Base-by-base conservation (phyloP, 2,888 invertebrate genomes). In the Oscheius sp. region DNA sequence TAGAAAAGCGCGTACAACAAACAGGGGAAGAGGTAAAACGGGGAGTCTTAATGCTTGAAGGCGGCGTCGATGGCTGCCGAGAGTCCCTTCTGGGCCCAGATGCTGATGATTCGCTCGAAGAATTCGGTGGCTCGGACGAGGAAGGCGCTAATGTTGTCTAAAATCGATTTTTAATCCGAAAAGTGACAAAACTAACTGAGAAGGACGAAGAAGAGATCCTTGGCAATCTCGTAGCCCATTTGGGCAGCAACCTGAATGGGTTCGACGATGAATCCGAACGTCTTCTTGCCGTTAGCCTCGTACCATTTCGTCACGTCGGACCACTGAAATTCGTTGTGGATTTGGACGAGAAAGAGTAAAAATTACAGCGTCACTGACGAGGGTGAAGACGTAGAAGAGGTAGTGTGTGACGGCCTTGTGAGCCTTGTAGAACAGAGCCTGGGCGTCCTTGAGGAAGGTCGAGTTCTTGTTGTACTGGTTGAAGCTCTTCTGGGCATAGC, bases 211-310 rank as follows among this genome's bases (percentile, higher is more conserved):
- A 65, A 37, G 35, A 76, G 57, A 73, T 80, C 80, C 35, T 47
- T 62, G 62, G 75, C 75, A 32, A 77, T 62, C n/a, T 79, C 75
- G 60, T 50, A 73, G 32, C 75, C 74, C 66, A 82, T 78, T 50
- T 73, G 65, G 4, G 74, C n/a, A 51, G 70, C 80, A 51, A 75
- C 50, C 32, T 72, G 29, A 70, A 78, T 53, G 53, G 71, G 70
- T 2, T 78, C 77, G 5, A 78, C 53, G 47, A 70, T 48, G 33
- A 55, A 68, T 53, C 78, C 80, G 55, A 80, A 57, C 21, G 51
- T 47, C 51, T 79, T 79, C 58, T 82, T 48, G 29, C 80, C 80
- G 33, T 73, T 66, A 55, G 75, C 75, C 37, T 79, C 75, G 68
- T 79, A 82, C 80, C 80, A 82, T 7, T 74, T 72, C 9, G 11